Evolutionary conservation across 2,888 invertebrate species (phyloP).

Genomic region (Amphipoea oculea): DNA sequence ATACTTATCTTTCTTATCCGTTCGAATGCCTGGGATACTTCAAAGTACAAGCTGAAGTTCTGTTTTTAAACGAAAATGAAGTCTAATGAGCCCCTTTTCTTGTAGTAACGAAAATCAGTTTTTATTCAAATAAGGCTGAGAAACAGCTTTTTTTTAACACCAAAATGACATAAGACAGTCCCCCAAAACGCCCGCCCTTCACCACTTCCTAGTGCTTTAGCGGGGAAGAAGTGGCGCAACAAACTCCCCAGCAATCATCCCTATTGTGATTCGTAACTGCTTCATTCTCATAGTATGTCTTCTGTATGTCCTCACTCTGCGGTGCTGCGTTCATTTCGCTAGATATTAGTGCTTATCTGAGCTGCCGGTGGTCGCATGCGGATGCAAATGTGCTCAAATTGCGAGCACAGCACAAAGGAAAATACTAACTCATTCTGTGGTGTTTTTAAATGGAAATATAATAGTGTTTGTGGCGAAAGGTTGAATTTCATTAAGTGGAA

Average conservation of each 20-base stretch:
- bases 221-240: not conserved
- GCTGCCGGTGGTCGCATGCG: constrained; percentile 30
- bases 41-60: too few relatives aligned
- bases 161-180: too few relatives aligned
- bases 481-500: constrained; percentile 16
- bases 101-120: too few relatives aligned
- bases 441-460: constrained; percentile 48
- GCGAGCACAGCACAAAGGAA: constrained; percentile 40
- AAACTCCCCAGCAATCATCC: not conserved
- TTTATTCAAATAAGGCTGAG: too few relatives aligned
- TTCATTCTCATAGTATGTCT: not conserved
- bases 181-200: too few relatives aligned
- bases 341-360: constrained; percentile 54
- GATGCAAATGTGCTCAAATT: constrained; percentile 55
- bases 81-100: too few relatives aligned
- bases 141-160: too few relatives aligned
- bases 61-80: too few relatives aligned
- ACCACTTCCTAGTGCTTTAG: too few relatives aligned
- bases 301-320: not conserved
- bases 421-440: constrained; percentile 42
- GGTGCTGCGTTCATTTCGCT: constrained; percentile 39
- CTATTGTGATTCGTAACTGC: not conserved
- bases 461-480: constrained; percentile 17
- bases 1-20: too few relatives aligned
- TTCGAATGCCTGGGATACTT: too few relatives aligned